phyloP scores from a whole-genome alignment of 2,888 invertebrate genomes.

The Phyto melanocephala region DNA sequence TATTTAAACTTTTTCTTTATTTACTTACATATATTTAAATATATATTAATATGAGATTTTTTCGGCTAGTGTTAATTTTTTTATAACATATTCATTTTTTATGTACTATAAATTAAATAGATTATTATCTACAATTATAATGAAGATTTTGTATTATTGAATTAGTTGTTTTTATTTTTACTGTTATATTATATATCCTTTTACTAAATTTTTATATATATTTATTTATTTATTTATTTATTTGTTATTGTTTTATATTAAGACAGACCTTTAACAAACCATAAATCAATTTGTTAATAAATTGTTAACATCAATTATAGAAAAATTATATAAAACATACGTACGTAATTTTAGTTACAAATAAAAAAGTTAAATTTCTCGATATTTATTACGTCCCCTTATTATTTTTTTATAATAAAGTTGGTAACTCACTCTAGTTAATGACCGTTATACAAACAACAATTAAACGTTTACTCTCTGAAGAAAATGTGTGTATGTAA shows the following conservation, averaged over 20 bases:
- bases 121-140: constrained; percentile 63
- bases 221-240: constrained; percentile 7
- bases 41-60: constrained; percentile 56
- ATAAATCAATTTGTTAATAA: constrained; percentile 13
- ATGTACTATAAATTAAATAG: constrained; percentile 62
- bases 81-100: constrained; percentile 56
- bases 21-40: constrained; percentile 57
- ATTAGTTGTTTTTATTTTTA: constrained; percentile 38
- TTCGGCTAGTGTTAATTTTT: constrained; percentile 60
- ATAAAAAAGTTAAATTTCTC: too few relatives aligned
- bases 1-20: constrained; percentile 37
- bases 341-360: too few relatives aligned
- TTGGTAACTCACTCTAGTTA: constrained; percentile 51
- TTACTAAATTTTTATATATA: constrained; percentile 42
- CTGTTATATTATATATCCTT: constrained; percentile 24
- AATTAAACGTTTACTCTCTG: too few relatives aligned
- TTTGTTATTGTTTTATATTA: constrained; percentile 4
- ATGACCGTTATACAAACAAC: too few relatives aligned
- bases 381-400: neutral
- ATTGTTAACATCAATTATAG: constrained; percentile 9
- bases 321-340: constrained; percentile 3
- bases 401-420: neutral
- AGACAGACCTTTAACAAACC: constrained; percentile 60
- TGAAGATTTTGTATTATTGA: constrained; percentile 53
- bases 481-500: too few relatives aligned